phyloP scores from a whole-genome alignment of 1,140 invertebrate genomes.

The Phymastichus coffea region DNA sequence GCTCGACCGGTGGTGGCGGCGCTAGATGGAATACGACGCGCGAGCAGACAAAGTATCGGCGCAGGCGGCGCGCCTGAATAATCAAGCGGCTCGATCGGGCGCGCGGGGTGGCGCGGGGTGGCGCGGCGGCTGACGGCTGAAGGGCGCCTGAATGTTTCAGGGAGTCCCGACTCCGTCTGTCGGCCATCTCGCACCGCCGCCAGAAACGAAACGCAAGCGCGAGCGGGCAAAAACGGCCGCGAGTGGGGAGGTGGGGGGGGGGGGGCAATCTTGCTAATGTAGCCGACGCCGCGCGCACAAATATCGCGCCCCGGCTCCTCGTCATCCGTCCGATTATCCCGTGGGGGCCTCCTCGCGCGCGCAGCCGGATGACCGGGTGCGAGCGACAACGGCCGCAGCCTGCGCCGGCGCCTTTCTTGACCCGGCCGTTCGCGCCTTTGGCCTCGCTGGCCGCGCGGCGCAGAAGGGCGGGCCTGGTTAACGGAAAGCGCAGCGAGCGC shows the following conservation, averaged over 20 bases:
- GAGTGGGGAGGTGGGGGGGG: constrained; percentile 12
- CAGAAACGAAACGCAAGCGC: background rate
- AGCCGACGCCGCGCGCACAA: constrained; percentile 37
- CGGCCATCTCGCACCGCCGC: background rate
- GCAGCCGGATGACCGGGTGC: constrained; percentile 38
- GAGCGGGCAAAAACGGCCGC: background rate
- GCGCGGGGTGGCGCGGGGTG: no score
- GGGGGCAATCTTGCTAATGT: constrained; percentile 52
- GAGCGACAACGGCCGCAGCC: constrained; percentile 39
- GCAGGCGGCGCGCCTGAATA: no score
- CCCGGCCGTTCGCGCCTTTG: constrained; percentile 18
- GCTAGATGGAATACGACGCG: constrained; percentile 24
- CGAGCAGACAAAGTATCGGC: constrained; percentile 27
- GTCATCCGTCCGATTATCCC: no score
- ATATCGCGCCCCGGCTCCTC: constrained; percentile 28
- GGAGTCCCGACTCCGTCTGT: constrained; percentile 2
- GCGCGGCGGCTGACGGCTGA: no score
- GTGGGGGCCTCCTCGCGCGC: no score
- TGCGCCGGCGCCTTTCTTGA: no score
- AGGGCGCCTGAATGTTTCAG: constrained; percentile 22
- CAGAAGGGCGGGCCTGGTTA: background rate
- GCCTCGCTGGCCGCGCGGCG: no score
- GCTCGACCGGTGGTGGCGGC: constrained; percentile 11
- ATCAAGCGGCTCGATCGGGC: no score
- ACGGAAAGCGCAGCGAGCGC: background rate